Evolutionary conservation across 2,888 invertebrate species (phyloP).

Genomic region (Mactromeris polynyma): DNA sequence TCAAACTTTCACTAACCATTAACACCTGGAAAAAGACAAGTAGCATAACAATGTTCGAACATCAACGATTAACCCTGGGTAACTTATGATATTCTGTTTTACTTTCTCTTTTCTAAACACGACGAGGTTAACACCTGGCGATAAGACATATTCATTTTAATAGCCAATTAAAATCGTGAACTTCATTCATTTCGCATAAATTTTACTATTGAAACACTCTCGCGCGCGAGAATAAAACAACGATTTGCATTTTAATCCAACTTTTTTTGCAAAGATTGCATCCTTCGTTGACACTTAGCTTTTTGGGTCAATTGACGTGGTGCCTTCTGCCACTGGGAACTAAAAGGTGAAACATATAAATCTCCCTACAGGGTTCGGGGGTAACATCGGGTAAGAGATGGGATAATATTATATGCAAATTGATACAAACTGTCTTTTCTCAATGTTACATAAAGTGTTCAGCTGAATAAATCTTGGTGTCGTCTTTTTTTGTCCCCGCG

Average conservation of each 20-base stretch:
- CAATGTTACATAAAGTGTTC: conserved; percentile 58
- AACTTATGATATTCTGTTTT: conserved; percentile 8
- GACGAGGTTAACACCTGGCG: conserved; percentile 28
- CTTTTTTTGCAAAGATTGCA: conserved; percentile 46
- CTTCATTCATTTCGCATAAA: conserved; percentile 39
- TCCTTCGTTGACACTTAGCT: conserved; percentile 33
- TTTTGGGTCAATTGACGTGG: conserved; percentile 44
- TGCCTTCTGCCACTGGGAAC: conserved; percentile 22
- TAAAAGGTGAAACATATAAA: conserved; percentile 40
- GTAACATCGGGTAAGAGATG: conserved; percentile 36
- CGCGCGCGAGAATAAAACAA: conserved; percentile 36
- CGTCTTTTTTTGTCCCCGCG: conserved; percentile 48
- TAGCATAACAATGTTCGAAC: not conserved
- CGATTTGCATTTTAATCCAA: conserved; percentile 53
- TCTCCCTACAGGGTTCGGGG: conserved; percentile 41
- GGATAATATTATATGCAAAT: conserved; percentile 56
- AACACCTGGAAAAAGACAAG: conserved; percentile 12
- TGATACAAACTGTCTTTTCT: conserved; percentile 54
- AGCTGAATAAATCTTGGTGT: conserved; percentile 60
- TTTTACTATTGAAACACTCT: conserved; percentile 32
- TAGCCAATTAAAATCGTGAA: conserved; percentile 32
- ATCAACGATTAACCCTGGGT: conserved; percentile 19
- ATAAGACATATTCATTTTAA: conserved; percentile 28
- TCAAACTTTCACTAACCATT: not conserved
- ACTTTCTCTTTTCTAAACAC: not conserved